Conservation (phyloP, 1,140 invertebrate species). For the Pogonomyrmex barbatus region DNA sequence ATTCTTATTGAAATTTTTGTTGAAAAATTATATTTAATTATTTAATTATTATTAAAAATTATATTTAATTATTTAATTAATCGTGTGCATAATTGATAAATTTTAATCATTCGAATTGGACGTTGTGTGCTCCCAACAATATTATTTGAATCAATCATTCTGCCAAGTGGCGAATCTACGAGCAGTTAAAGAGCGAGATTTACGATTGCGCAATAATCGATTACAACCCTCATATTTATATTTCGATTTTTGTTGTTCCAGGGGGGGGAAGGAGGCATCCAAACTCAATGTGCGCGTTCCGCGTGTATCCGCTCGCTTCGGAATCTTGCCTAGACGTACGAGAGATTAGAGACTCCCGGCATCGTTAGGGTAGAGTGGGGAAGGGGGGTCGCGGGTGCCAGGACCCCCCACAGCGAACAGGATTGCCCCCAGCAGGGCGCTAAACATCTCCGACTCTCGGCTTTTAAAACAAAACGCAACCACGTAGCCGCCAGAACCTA, state of each 20-base stretch:
- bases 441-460: slow-evolving; percentile 80
- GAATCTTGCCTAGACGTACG: slow-evolving; percentile 67
- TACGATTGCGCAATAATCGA: slow-evolving; percentile 59
- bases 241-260: slow-evolving; percentile 49
- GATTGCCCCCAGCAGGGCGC: slow-evolving; percentile 84
- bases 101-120: neutral
- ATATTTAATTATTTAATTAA: neutral
- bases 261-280: slow-evolving; percentile 18
- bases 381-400: slow-evolving; percentile 66
- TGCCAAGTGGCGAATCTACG: neutral
- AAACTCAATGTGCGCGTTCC: slow-evolving; percentile 63
- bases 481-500: slow-evolving; percentile 78
- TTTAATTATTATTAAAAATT: neutral
- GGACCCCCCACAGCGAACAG: slow-evolving; percentile 80
- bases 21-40: slow-evolving; percentile 1
- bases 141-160: slow-evolving; percentile 52
- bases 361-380: slow-evolving; percentile 55
- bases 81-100: neutral
- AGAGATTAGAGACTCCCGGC: slow-evolving; percentile 65
- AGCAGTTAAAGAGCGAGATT: slow-evolving; percentile 35
- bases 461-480: slow-evolving; percentile 82
- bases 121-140: neutral
- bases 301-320: slow-evolving; percentile 55
- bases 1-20: neutral
- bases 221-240: slow-evolving; percentile 38